Conservation (phyloP, 2,113 vertebrate species). For the Chaenogobius annularis region DNA sequence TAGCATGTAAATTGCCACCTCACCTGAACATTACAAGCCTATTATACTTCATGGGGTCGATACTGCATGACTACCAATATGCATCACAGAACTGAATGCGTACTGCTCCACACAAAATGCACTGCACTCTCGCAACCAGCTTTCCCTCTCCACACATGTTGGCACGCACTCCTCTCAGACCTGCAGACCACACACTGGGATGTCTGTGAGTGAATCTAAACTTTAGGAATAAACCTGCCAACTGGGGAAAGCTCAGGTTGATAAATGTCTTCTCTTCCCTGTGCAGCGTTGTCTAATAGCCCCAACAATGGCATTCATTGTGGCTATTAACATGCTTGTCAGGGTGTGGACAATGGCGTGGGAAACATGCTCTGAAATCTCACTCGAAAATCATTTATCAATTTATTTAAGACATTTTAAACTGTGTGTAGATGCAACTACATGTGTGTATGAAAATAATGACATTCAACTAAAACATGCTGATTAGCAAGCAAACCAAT, state of each 20-base stretch:
- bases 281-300: slow-evolving; percentile 47
- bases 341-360: slow-evolving; percentile 44
- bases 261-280: slow-evolving; percentile 43
- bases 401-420: too few species aligned
- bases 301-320: slow-evolving; percentile 54
- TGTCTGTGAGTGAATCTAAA: slow-evolving; percentile 38
- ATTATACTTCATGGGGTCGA: not conserved
- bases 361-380: slow-evolving; percentile 41
- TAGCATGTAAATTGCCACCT: not conserved
- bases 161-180: slow-evolving; percentile 7
- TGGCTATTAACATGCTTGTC: slow-evolving; percentile 33
- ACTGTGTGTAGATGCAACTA: too few species aligned
- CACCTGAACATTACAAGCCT: not conserved
- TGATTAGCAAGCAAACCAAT: not conserved
- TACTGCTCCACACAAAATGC: not conserved
- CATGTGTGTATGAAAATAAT: too few species aligned
- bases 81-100: not conserved
- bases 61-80: not conserved
- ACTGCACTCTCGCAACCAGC: not conserved
- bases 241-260: slow-evolving; percentile 48
- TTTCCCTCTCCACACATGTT: not conserved
- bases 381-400: not conserved
- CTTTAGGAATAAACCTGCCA: slow-evolving; percentile 60
- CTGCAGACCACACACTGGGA: slow-evolving; percentile 23
- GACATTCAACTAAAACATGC: too few species aligned